Evolutionary conservation across 2,888 invertebrate genomes (phyloP), one percentile per base, ranked within the genome.

Genomic region (Pseudococcus viburni): DNA sequence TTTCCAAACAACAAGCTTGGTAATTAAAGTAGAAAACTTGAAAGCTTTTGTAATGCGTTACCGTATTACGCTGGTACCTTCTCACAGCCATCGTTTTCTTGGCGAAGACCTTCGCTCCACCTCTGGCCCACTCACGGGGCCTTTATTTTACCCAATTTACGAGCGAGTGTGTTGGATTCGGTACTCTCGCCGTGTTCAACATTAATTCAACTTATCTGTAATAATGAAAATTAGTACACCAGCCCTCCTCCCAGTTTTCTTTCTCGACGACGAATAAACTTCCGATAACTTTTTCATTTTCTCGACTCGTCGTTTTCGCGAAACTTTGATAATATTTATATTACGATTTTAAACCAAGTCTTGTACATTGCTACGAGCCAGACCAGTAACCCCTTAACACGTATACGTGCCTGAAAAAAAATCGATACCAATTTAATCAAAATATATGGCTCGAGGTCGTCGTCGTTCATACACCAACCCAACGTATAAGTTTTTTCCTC

Each of bases 1-100:
- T 87, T 87, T 77, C 86, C 51, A 48, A 73, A 87, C 77, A 87
- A 87, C 86, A 87, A 87, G 86, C 48, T 33, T 87, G 77, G 77
- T 87, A 87, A 87, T 87, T 87, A 87, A 87, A 87, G 86, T 87
- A 87, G 86, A 87, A 87, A 87, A 87, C 86, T 87, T 87, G 86
- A 87, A 87, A 87, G 86, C 86, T 87, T 87, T 87, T 87, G 86
- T 87, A 86, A 86, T 86, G 86, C 86, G 59, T 59, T 86, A 68
- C 73, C 86, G 7, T 46, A 80, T 19, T 39, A 80, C 46, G 39
- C 19, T 11, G n/a, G 1, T 55, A 55, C 55, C 55, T 51, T 51
- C 15, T 51, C 26, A n/a, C 55, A 55, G 42, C 48, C 83, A 46
- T 15, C 42, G 0, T 33, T 33, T 33, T 42, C 42, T 33, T 46